phyloP scores from a whole-genome alignment of 2,888 invertebrate species.

The Clepsis dumicolana region DNA sequence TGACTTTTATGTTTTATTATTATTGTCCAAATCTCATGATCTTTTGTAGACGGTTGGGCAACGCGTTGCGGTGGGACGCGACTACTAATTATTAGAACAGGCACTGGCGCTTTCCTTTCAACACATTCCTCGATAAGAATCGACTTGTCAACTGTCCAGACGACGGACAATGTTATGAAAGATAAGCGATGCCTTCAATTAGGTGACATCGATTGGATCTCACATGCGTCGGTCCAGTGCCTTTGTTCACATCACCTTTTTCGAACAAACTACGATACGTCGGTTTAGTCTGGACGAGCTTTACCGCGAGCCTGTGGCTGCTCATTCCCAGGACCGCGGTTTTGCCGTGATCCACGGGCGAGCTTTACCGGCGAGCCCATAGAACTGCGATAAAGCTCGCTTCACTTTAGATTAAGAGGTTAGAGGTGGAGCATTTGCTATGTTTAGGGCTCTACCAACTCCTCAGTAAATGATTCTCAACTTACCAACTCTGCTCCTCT shows the following conservation, averaged over 20 bases:
- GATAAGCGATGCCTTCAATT: conserved; percentile 14
- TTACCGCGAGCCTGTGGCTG: too few species aligned
- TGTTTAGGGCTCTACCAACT: too few species aligned
- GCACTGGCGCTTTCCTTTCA: conserved; percentile 5
- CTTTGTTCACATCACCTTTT: not conserved
- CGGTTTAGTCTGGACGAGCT: not conserved
- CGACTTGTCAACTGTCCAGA: conserved; percentile 21
- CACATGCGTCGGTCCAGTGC: not conserved
- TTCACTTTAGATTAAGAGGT: too few species aligned
- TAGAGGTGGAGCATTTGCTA: too few species aligned
- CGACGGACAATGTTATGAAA: conserved; percentile 21
- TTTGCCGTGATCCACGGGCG: too few species aligned
- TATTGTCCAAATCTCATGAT: conserved; percentile 39
- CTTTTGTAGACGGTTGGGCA: conserved; percentile 36
- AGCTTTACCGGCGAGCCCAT: too few species aligned
- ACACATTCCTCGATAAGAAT: conserved; percentile 31
- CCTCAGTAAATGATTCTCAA: not conserved
- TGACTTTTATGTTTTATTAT: conserved; percentile 21
- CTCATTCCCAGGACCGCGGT: too few species aligned
- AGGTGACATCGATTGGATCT: conserved; percentile 19
- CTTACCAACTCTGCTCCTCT: not conserved
- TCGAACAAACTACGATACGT: not conserved
- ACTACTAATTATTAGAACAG: conserved; percentile 19
- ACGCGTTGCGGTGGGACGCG: not conserved
- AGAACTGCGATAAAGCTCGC: too few species aligned